Base-by-base conservation (phyloP, 2,113 vertebrate species). In the Rhabdornis inornatus region DNA sequence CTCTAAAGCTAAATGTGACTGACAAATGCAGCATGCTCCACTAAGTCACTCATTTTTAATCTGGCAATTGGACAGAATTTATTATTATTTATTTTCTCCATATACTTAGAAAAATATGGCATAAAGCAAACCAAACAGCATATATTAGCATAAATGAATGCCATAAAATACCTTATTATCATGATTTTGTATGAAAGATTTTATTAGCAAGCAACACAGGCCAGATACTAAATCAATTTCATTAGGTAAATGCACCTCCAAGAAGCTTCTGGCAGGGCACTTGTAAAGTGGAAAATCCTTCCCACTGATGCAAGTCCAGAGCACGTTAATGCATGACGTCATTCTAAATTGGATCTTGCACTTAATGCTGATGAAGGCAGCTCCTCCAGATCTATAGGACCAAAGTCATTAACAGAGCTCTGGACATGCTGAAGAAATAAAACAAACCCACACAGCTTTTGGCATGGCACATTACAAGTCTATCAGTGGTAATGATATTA, bases 321-420 rank as follows among this genome's bases (percentile, higher is more conserved):
- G 66, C 92, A 90, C 1, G 7, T 94, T 94, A 96, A 94, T 94
- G 89, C 92, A 93, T 90, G 77, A 89, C 87, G 83, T 95, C 96
- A 95, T 71, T 95, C 85, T 89, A 96, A 97, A 97, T 97, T 97
- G 95, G 97, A 97, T 97, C 95, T 96, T 83, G 77, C 74, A 66
- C 90, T 97, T 97, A 97, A 96, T 86, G 92, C 96, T 84, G 77
- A 75, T 95, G 94, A 91, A 95, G 70, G 66, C 89, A 78, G 63
- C 91, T 96, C 92, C 95, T 93, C 76, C 91, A 93, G 90, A 81
- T 59, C 85, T 69, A 5, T 2, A 56, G 74, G 47, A 89, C 83
- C 91, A 49, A 85, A 95, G 87, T 71, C 80, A 83, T 91, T 96
- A 96, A 78, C 12, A 97, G 89, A 85, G 44, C 18, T 93, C 60